These are phyloP conservation scores for Porites lobata DNA, from an alignment of 92 coral and sea anemone species.

Conservation along the genomic window DNA sequence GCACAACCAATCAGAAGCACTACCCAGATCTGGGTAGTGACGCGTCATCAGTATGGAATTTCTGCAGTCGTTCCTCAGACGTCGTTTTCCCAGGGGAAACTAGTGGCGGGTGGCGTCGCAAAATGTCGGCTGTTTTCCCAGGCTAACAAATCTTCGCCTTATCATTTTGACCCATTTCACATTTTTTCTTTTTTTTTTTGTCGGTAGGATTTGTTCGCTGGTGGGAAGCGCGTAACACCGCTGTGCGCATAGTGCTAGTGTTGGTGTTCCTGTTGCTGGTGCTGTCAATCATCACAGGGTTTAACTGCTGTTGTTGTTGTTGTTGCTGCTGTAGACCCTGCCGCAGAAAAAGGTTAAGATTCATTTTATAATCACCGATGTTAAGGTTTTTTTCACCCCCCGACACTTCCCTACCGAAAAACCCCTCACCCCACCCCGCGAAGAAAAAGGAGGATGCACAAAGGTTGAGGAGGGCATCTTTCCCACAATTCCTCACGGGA, in stretches of 20 bases:
- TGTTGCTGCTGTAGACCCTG: constrained; percentile 71
- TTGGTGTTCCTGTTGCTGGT: constrained; percentile 4
- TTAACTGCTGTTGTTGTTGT: constrained; percentile 60
- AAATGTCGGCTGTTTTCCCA: too few relatives aligned
- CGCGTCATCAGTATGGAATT: too few relatives aligned
- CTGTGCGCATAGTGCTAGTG: constrained; percentile 47
- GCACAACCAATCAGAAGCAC: too few relatives aligned
- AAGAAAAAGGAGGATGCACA: background rate
- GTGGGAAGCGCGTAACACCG: constrained; percentile 66
- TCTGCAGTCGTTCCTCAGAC: too few relatives aligned
- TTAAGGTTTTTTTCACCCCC: background rate
- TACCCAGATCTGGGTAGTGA: too few relatives aligned
- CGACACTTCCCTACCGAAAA: background rate
- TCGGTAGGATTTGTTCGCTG: constrained; percentile 64
- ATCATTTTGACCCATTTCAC: background rate
- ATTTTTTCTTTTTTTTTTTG: background rate
- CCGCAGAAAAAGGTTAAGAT: constrained; percentile 11
- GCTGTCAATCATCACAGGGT: constrained; percentile 46
- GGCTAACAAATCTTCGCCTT: background rate
- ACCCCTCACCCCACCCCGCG: background rate
- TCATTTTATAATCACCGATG: background rate
- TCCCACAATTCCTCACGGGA: background rate
- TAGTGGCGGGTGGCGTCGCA: too few relatives aligned
- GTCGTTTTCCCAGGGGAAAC: too few relatives aligned
- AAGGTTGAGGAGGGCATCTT: background rate